Conservation (phyloP, 2,113 vertebrate species). For the Ifrita kowaldi region DNA sequence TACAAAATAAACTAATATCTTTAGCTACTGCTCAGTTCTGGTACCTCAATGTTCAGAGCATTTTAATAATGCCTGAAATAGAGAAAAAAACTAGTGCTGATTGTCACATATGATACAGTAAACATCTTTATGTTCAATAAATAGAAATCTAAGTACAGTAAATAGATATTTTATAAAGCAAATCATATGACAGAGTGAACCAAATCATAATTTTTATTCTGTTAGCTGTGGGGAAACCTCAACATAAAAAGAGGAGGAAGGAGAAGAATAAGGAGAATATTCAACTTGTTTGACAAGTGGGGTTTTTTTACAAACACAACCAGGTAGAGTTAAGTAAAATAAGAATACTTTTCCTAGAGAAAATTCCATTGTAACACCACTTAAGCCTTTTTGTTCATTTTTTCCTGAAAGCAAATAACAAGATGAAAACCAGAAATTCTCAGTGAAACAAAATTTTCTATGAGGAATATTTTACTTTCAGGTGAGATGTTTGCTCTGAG, state of each 20-base stretch:
- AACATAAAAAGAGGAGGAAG: background rate
- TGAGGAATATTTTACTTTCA: background rate
- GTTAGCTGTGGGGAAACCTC: background rate
- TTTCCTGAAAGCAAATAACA: background rate
- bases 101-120: background rate
- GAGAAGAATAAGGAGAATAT: background rate
- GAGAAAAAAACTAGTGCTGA: background rate
- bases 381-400: background rate
- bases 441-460: background rate
- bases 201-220: background rate
- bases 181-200: background rate
- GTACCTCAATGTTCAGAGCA: background rate
- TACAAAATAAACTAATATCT: background rate
- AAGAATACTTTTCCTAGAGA: background rate
- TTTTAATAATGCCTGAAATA: background rate
- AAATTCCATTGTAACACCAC: background rate
- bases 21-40: background rate
- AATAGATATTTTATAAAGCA: background rate
- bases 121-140: background rate
- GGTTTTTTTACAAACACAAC: fast-evolving
- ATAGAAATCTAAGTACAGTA: background rate
- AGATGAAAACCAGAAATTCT: background rate
- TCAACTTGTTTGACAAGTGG: background rate
- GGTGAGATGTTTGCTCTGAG: background rate
- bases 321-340: background rate